Base-by-base conservation (phyloP, 37 sponge, comb jelly and placozoan genomes). In the Agelas oroides region DNA sequence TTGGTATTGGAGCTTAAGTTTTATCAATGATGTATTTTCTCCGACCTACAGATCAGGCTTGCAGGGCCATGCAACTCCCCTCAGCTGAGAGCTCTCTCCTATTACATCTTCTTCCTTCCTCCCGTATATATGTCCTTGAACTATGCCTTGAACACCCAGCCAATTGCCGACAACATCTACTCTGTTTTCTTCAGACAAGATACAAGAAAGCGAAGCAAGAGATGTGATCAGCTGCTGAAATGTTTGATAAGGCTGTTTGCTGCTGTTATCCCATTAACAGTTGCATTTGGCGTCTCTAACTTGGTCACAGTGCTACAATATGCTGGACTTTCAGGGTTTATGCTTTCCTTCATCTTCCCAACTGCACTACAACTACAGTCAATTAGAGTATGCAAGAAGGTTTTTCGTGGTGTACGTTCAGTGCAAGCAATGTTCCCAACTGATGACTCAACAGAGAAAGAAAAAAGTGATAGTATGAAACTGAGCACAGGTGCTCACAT, bases 31-130 rank as follows among this genome's bases (percentile, higher is more conserved):
- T 46, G 46, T 46, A 46, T 12, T 46, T 46, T 3, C 46, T 46
- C 46, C 46, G 46, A 12, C 33, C 32, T 80, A 32, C 84, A 90
- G 94, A 73, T 86, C 59, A 38, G 25, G 5, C 36, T 78, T 40
- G 65, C 84, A 27, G 30, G 53, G 23, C 20, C 34, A 17, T 37
- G 56, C 24, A 25, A 32, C 59, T 69, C 70, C 57, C n/a, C 82
- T 21, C 73, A 71, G 0, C 84, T 94, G 1, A 77, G 89, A 17
- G 67, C 82, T 59, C 70, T 93, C 31, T 77, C 95, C 31, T 97
- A 97, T 71, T 86, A 83, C 73, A 77, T 97, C 52, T 76, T 97
- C 55, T 70, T 97, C 39, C 94, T 94, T 72, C 97, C 95, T 27
- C 88, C 95, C 27, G 17, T 97, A 41, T 93, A 94, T 57, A 87